Evolutionary conservation across 1,140 invertebrate genomes (phyloP).

Genomic region (Sinonovacula constricta): DNA sequence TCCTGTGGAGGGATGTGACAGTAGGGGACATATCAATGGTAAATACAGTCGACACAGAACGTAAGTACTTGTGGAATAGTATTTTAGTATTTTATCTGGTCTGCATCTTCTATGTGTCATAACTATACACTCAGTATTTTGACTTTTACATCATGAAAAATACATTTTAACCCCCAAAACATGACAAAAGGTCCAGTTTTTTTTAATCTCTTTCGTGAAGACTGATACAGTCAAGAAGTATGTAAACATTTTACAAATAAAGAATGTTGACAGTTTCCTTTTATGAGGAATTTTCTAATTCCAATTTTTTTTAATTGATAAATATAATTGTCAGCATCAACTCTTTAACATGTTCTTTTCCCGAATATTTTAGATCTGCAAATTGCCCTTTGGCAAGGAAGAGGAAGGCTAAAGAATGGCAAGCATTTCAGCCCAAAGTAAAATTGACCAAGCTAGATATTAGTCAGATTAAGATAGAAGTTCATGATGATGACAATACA

Average conservation of each 20-base stretch:
- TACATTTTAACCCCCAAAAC: too few species aligned
- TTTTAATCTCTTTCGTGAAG: too few species aligned
- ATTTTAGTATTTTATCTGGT: too few species aligned
- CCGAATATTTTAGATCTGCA: constrained; percentile 1
- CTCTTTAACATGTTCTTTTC: background rate
- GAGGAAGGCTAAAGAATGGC: constrained; percentile 4
- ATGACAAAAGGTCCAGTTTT: too few species aligned
- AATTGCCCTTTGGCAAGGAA: constrained; percentile 10
- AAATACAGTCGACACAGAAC: constrained; percentile 85
- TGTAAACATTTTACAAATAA: too few species aligned
- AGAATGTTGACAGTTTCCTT: too few species aligned
- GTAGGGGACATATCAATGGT: constrained; percentile 81
- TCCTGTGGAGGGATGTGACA: constrained; percentile 27
- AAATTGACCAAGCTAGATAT: constrained; percentile 11
- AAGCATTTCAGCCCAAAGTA: background rate
- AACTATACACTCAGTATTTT: too few species aligned
- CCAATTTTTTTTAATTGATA: background rate
- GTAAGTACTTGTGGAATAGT: too few species aligned
- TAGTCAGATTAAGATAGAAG: constrained; percentile 34
- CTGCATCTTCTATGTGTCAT: too few species aligned
- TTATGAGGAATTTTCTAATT: background rate
- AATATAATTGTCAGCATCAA: too few species aligned
- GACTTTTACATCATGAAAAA: too few species aligned
- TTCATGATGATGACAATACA: constrained; percentile 41
- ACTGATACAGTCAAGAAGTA: too few species aligned